phyloP scores from a whole-genome alignment of 2,888 invertebrate species.

The Mechanitis messenoides region DNA sequence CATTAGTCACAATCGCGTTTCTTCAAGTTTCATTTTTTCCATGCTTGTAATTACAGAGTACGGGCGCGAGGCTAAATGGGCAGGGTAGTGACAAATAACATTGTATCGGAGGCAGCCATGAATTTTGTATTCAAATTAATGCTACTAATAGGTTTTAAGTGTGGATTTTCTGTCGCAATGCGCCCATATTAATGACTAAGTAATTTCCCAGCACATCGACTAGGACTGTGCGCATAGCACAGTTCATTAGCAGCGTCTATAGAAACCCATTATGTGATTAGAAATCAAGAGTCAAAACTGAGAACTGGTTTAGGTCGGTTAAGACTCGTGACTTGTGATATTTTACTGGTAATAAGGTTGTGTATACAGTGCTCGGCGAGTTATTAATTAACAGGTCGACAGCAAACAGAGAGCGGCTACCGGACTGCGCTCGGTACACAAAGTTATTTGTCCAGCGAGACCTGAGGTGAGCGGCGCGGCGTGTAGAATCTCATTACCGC shows the following conservation, averaged over 20 bases:
- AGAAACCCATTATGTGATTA: conserved; percentile 58
- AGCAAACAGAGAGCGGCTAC: conserved; percentile 73
- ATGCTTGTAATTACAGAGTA: conserved; percentile 66
- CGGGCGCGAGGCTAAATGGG: conserved; percentile 71
- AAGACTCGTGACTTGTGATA: conserved; percentile 74
- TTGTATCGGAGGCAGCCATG: conserved; percentile 67
- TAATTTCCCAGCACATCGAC: conserved; percentile 35
- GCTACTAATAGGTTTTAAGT: conserved; percentile 61
- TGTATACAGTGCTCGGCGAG: conserved; percentile 70
- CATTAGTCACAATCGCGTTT: conserved; percentile 74
- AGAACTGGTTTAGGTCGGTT: conserved; percentile 60
- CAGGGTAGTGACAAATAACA: conserved; percentile 73
- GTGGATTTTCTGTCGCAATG: conserved; percentile 48
- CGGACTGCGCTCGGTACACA: conserved; percentile 70
- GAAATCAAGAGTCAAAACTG: conserved; percentile 55
- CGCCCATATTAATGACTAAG: conserved; percentile 50
- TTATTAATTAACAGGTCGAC: conserved; percentile 77
- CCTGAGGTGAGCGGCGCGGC: conserved; percentile 50
- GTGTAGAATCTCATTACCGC: conserved; percentile 71
- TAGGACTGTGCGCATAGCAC: conserved; percentile 32
- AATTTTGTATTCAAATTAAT: conserved; percentile 76
- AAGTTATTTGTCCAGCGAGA: conserved; percentile 58
- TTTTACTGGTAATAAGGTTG: conserved; percentile 76
- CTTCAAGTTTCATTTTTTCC: conserved; percentile 70
- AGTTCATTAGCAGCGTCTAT: conserved; percentile 33